Percentiles rank a stretch among this genome's conserved stretches.
These are phyloP conservation scores for Leptocoma aspasia DNA, from an alignment of 2,113 vertebrate species.

Conservation along the genomic window DNA sequence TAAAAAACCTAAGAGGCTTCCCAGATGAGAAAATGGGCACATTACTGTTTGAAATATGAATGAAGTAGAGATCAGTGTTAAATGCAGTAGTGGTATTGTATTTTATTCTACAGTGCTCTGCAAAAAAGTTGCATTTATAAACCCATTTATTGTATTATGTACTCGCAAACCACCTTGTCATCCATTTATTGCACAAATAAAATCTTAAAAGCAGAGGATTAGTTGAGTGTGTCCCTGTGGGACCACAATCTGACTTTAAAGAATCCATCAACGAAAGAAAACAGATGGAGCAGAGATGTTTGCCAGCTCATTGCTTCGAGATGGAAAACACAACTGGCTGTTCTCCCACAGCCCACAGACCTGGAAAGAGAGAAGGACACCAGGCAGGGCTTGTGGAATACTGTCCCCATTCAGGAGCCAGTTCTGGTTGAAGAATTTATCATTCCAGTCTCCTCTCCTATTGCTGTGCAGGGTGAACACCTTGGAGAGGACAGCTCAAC, in stretches of 20 bases:
- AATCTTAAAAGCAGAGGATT: constrained; percentile 54
- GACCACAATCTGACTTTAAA: constrained; percentile 44
- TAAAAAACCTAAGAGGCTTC: constrained; percentile 19
- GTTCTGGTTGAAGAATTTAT: neutral
- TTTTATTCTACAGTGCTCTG: constrained; percentile 24
- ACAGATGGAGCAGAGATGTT: constrained; percentile 21
- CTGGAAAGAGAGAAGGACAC: neutral
- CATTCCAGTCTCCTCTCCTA: neutral
- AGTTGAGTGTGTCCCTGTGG: constrained; percentile 27
- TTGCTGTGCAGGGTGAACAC: neutral
- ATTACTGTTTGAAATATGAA: constrained; percentile 63
- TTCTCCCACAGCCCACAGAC: neutral
- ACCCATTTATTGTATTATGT: constrained; percentile 49
- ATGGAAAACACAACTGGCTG: neutral
- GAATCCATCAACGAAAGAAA: constrained; percentile 29
- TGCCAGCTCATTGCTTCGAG: neutral
- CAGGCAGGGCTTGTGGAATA: neutral
- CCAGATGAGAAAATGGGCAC: constrained; percentile 49
- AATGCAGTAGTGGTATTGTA: constrained; percentile 4
- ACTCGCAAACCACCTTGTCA: constrained; percentile 50
- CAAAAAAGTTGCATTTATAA: constrained; percentile 68
- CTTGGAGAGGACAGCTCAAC: neutral
- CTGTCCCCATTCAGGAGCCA: neutral
- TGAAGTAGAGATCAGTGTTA: constrained; percentile 33
- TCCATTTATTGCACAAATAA: constrained; percentile 63